Conservation (phyloP, 2,888 invertebrate species). For the Elmis aenea region DNA sequence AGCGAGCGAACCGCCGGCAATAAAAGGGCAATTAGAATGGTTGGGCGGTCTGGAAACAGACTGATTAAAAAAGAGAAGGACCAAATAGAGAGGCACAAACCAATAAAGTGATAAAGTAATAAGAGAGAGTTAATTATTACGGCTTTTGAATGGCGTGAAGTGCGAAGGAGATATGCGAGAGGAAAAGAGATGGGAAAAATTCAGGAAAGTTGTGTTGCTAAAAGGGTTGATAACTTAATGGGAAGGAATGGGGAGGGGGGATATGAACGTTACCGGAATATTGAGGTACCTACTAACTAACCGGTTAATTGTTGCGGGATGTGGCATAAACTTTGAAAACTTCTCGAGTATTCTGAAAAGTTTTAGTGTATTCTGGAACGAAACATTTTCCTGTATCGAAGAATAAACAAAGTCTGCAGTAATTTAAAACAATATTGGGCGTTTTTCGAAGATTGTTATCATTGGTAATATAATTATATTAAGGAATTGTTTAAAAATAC, state of each 20-base stretch:
- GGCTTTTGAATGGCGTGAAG: slow-evolving; percentile 19
- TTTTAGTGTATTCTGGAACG: too few relatives aligned
- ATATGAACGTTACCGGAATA: slow-evolving; percentile 10
- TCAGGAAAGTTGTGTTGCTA: slow-evolving; percentile 12
- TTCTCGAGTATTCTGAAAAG: background rate
- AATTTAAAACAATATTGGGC: too few relatives aligned
- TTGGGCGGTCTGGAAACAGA: slow-evolving; percentile 45
- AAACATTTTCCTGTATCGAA: too few relatives aligned
- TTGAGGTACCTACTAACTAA: slow-evolving; percentile 18
- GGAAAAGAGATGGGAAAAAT: slow-evolving; percentile 6
- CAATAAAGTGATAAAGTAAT: slow-evolving; percentile 44
- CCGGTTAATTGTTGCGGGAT: slow-evolving; percentile 13
- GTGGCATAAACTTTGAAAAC: background rate
- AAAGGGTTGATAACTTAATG: slow-evolving; percentile 11
- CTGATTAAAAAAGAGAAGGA: slow-evolving; percentile 47
- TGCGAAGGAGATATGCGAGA: slow-evolving; percentile 8
- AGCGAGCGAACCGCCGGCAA: slow-evolving; percentile 43
- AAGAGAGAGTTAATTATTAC: slow-evolving; percentile 45
- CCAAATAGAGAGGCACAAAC: slow-evolving; percentile 46
- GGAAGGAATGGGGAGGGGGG: too few relatives aligned
- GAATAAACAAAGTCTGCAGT: too few relatives aligned
- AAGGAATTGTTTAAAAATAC: too few relatives aligned
- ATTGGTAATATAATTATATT: too few relatives aligned
- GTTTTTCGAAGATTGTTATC: too few relatives aligned
- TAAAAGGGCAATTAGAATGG: slow-evolving; percentile 47